phyloP scores from a whole-genome alignment of 2,888 invertebrate genomes.

The Taphrorychus bicolor region DNA sequence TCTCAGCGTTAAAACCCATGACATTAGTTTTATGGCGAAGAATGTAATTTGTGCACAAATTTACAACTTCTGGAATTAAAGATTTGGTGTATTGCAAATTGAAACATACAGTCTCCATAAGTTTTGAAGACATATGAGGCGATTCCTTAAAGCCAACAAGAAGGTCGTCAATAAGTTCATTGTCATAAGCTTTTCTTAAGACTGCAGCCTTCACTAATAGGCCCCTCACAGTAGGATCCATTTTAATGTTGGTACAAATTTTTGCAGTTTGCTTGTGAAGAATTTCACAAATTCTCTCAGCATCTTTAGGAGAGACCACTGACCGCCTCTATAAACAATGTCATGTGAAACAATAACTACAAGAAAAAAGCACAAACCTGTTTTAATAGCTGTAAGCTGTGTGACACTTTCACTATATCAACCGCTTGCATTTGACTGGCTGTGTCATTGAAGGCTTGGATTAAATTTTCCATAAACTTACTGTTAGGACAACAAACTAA shows the following conservation, averaged over 20 bases:
- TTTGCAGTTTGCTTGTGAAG: slow-evolving; percentile 36
- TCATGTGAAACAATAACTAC: neutral
- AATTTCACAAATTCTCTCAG: slow-evolving; percentile 33
- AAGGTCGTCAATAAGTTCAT: slow-evolving; percentile 49
- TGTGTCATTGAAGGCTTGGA: slow-evolving; percentile 58
- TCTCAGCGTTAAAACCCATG: slow-evolving; percentile 63
- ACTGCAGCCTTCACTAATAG: slow-evolving; percentile 49
- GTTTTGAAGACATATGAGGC: slow-evolving; percentile 59
- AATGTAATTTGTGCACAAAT: slow-evolving; percentile 61
- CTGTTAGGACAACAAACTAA: slow-evolving; percentile 59
- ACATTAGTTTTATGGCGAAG: slow-evolving; percentile 58
- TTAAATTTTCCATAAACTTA: slow-evolving; percentile 54
- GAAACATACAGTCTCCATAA: slow-evolving; percentile 59
- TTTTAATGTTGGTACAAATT: neutral
- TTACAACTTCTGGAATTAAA: slow-evolving; percentile 60
- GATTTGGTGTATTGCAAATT: slow-evolving; percentile 58
- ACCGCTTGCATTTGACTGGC: slow-evolving; percentile 56
- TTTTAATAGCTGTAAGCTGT: slow-evolving; percentile 54
- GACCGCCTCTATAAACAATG: slow-evolving; percentile 9
- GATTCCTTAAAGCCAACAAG: slow-evolving; percentile 50
- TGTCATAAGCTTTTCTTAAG: slow-evolving; percentile 54
- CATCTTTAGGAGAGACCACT: neutral
- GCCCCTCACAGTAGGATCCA: slow-evolving; percentile 15
- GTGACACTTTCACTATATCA: slow-evolving; percentile 60
- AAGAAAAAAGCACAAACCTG: neutral